phyloP scores from a whole-genome alignment of 1,140 invertebrate genomes.

The Bombus polaris region DNA sequence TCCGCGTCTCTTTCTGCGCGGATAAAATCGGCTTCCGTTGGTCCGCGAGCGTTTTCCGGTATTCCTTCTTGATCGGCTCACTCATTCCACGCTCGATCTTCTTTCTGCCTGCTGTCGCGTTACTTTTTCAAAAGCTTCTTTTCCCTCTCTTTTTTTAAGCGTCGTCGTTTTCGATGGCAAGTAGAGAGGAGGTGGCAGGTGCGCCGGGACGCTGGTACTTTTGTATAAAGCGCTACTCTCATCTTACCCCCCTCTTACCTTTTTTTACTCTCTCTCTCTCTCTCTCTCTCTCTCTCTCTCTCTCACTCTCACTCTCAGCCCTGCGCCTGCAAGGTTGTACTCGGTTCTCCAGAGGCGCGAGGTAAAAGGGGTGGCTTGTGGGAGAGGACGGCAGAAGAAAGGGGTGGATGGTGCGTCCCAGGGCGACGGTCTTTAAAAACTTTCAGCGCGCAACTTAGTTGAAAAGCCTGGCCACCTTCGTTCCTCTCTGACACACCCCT shows the following conservation, averaged over 20 bases:
- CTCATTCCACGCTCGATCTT: background rate
- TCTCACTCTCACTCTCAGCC: background rate
- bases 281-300: no score
- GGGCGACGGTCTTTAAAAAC: conserved; percentile 77
- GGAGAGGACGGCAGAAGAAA: background rate
- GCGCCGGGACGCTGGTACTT: conserved; percentile 19
- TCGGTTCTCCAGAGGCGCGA: conserved; percentile 7
- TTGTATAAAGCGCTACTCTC: conserved; percentile 1
- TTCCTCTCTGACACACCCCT: background rate
- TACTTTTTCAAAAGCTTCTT: conserved; percentile 3
- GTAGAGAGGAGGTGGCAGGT: conserved; percentile 31
- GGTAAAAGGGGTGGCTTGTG: background rate
- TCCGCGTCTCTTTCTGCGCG: background rate
- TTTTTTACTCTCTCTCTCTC: background rate
- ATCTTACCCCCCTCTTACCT: background rate
- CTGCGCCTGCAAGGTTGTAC: conserved; percentile 7
- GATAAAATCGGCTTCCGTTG: conserved; percentile 47
- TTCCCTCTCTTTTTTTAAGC: background rate
- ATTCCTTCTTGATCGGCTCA: conserved; percentile 42
- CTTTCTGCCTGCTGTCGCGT: background rate
- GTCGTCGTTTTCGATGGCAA: conserved; percentile 26
- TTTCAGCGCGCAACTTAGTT: conserved; percentile 74
- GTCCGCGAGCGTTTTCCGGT: conserved; percentile 14
- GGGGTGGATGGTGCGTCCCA: conserved; percentile 42
- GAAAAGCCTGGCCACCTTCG: conserved; percentile 68